Base-by-base conservation (phyloP, 2,797 vertebrate species). In the Argya squamiceps region DNA sequence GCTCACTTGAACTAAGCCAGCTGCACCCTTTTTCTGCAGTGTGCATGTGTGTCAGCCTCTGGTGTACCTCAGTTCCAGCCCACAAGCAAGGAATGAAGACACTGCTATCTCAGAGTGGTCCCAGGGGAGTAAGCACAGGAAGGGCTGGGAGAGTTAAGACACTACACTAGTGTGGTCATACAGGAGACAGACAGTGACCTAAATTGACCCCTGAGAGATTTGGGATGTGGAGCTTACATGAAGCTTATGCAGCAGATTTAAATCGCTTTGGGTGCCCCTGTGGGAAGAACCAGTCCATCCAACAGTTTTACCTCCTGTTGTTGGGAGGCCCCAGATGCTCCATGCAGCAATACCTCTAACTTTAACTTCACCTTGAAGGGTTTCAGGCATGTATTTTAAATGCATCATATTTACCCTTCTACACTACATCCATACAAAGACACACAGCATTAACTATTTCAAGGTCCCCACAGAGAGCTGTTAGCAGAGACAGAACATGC, bases 401-500 rank as follows among this genome's bases (percentile, higher is more conserved):
- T 58, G 60, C 37, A 62, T 93, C 94, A 50, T 89, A 88, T 87
- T 93, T 95, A 84, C 70, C 67, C 63, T 86, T 50, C 46, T 65
- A 63, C 34, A 30, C 16, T 24, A 36, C 37, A 76, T 74, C 44
- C 77, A 64, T 39, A 74, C 9, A 92, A 88, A 92, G 62, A 86
- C 27, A 89, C 12, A 60, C 27, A 88, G 73, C 15, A 32, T 97
- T 95, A 97, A 97, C 92, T 84, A 95, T 95, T 97, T 97, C 81
- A 91, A 93, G 91, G 94, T 94, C 69, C 91, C 92, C 71, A 4
- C 67, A 93, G 95, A 93, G 84, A 89, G 89, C 74, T 69, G 91
- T 86, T 93, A 78, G 59, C 46, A 53, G 21, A 97, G 69, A 68
- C 89, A 93, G 65, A 95, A 95, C 80, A 97, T 77, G 88, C 92